Conservation (phyloP, 2,797 vertebrate genomes). For the Sarcophilus harrisii region DNA sequence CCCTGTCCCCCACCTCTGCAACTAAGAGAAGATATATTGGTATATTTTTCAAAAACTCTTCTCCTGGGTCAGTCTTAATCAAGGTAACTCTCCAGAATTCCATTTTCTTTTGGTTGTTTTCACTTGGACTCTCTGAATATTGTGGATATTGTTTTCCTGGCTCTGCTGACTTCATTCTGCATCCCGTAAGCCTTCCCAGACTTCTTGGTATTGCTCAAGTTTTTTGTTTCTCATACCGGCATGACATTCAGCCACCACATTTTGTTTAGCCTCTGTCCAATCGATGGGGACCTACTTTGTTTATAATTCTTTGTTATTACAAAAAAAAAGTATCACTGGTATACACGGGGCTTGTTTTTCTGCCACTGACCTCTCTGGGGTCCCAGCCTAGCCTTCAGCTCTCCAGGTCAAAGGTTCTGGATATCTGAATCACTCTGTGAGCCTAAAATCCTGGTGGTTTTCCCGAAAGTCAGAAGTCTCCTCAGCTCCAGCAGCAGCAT, state of each 20-base stretch:
- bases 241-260: neutral
- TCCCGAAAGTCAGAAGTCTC: neutral
- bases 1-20: neutral
- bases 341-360: neutral
- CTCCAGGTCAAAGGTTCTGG: neutral
- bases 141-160: neutral
- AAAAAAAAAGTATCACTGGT: neutral
- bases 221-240: neutral
- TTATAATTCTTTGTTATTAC: neutral
- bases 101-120: neutral
- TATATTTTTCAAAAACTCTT: neutral
- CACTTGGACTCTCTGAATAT: neutral
- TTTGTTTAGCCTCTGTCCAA: neutral
- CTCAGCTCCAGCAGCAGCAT: neutral
- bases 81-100: neutral
- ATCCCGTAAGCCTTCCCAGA: neutral
- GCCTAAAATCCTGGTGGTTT: neutral
- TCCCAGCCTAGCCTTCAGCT: neutral
- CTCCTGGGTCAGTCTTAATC: neutral
- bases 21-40: neutral
- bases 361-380: neutral
- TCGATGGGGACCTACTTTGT: neutral
- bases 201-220: neutral
- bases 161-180: neutral
- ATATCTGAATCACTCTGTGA: neutral